Evolutionary conservation across 2,888 invertebrate species (phyloP).

Genomic region (Leptothorax acervorum): DNA sequence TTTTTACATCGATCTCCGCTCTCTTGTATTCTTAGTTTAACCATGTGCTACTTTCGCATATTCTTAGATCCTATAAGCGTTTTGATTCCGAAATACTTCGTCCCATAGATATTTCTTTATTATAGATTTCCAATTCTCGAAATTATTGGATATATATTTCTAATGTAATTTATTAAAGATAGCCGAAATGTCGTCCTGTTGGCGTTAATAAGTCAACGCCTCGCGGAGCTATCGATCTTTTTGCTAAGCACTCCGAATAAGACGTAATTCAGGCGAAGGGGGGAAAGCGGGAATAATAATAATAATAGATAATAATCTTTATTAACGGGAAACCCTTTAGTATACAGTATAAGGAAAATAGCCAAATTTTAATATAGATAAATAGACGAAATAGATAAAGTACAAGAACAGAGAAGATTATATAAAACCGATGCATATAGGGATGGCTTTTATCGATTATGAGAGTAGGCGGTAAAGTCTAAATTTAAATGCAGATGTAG

Average conservation of each 20-base stretch:
- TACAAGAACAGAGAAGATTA: too few species aligned
- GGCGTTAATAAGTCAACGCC: constrained; percentile 17
- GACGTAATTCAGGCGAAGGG: background rate
- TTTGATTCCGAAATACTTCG: background rate
- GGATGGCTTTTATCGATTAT: too few species aligned
- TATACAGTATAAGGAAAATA: too few species aligned
- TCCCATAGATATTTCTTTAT: background rate
- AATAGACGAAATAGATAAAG: too few species aligned
- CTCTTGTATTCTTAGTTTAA: background rate
- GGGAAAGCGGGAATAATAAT: background rate
- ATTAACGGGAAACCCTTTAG: too few species aligned
- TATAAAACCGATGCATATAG: too few species aligned
- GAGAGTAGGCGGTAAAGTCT: too few species aligned
- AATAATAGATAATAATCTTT: too few species aligned
- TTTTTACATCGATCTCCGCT: background rate
- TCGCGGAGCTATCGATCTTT: constrained; percentile 24
- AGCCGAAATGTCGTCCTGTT: background rate
- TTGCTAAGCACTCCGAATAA: background rate
- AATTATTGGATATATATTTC: background rate
- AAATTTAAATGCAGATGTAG: too few species aligned
- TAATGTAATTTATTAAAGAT: background rate
- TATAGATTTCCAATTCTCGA: background rate
- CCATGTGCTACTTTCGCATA: background rate
- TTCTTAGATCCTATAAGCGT: background rate
- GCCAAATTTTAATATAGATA: too few species aligned